phyloP scores from a whole-genome alignment of 2,797 vertebrate genomes.

The Erpetoichthys calabaricus region DNA sequence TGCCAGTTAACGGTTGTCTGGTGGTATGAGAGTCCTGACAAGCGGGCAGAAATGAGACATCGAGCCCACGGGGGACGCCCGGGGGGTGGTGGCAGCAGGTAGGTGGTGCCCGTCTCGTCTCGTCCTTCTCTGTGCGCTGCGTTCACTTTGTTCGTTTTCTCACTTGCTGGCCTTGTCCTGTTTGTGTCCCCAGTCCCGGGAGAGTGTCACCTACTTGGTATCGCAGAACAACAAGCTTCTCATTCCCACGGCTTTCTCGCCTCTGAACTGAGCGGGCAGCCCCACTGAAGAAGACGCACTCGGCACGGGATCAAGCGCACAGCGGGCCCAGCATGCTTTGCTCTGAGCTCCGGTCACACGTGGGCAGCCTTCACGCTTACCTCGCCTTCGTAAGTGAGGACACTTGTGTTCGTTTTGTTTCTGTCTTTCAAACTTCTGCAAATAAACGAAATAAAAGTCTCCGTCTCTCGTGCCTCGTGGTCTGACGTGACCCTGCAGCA shows the following conservation, averaged over 20 bases:
- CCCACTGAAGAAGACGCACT: no score
- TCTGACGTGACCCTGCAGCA: no score
- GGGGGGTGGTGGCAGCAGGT: constrained; percentile 80
- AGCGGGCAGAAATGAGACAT: constrained; percentile 58
- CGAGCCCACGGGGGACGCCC: constrained; percentile 62
- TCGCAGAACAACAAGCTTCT: constrained; percentile 67
- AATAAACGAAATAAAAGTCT: no score
- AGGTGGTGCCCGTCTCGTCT: constrained; percentile 23
- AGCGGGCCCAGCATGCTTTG: neutral
- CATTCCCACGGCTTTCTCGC: constrained; percentile 64
- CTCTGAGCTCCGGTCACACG: neutral
- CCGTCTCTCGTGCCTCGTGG: no score
- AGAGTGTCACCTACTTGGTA: constrained; percentile 59
- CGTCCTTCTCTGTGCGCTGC: neutral
- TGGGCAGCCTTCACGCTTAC: neutral
- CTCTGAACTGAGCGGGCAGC: constrained; percentile 48
- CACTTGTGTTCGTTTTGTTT: neutral
- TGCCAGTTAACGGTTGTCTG: constrained; percentile 70
- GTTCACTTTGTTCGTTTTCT: neutral
- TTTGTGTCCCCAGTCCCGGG: constrained; percentile 18
- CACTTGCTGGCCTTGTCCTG: neutral
- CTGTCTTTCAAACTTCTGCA: neutral
- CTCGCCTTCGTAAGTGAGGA: neutral
- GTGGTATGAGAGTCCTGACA: constrained; percentile 71
- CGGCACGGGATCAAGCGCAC: no score